Evolutionary conservation across 2,888 invertebrate species (phyloP), one percentile per base, ranked within the genome.

Genomic region (Andricus curvator): DNA sequence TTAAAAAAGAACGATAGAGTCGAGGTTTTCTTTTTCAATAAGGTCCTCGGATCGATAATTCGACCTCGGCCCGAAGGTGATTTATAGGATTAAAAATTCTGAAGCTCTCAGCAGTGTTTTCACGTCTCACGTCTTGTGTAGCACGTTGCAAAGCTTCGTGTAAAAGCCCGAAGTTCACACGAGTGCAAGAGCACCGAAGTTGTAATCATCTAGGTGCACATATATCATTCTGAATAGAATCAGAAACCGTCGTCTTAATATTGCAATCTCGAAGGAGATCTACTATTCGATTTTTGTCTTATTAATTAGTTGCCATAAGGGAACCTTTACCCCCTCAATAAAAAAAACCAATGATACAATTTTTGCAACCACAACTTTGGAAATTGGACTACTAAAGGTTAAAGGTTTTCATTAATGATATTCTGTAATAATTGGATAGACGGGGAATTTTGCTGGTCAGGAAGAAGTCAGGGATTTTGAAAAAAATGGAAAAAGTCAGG

Each of bases 71-170:
- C 84, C 74, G 68, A 77, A 80, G 78, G 68, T 78, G 83, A 83
- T 82, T 88, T 87, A 88, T 86, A 87, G 85, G 88, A 89, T 89
- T 88, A 87, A 84, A 74, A 86, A 86, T 88, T 85, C 84, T 81
- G 67, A 68, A 82, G 86, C 83, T 83, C 80, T 81, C 80, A 81
- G 22, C n/a, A 56, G 56, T 74, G 33, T 74, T 74, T 33, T 4
- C 51, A 74, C 33, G 74, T 51, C 74, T 80, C 67, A 79, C 78
- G 65, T 79, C 66, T 82, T 80, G 80, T 81, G 78, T 78, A 81
- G 80, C 78, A 74, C 79, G 48, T 77, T 80, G 77, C 78, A 76
- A 80, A 66, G 77, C 77, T 78, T 74, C 22, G 74, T 33, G 13
- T 51, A n/a, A 29, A 29, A 29, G 41, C 64, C 4, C 8, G 22